phyloP scores from a whole-genome alignment of 1,140 invertebrate genomes.

The Teleopsis dalmanni region DNA sequence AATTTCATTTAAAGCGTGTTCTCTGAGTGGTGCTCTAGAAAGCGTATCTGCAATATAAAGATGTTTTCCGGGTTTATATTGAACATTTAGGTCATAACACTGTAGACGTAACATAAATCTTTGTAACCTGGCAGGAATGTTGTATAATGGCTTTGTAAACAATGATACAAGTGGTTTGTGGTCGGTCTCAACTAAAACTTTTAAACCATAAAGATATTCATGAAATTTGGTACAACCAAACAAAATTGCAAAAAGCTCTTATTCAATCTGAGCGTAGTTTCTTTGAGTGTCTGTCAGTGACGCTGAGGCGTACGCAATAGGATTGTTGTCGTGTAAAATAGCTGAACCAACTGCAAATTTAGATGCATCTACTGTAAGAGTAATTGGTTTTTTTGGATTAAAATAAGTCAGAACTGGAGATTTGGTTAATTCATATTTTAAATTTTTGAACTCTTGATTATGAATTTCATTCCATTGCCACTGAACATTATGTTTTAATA shows the following conservation, averaged over 20 bases:
- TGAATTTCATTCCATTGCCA: constrained; percentile 6
- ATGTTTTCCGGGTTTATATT: constrained; percentile 43
- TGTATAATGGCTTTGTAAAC: constrained; percentile 42
- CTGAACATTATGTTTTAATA: too few relatives aligned
- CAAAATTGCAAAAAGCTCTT: constrained; percentile 44
- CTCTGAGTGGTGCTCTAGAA: background rate
- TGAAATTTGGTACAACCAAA: constrained; percentile 41
- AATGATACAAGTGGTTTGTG: constrained; percentile 45
- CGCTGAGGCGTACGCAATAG: constrained; percentile 35
- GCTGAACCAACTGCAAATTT: too few relatives aligned
- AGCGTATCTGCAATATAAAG: constrained; percentile 44
- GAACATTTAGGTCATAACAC: constrained; percentile 39
- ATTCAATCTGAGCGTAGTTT: too few relatives aligned
- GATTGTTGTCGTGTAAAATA: constrained; percentile 32
- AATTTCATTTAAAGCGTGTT: constrained; percentile 16
- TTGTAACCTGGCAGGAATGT: constrained; percentile 36
- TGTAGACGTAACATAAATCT: constrained; percentile 36
- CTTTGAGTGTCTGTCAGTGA: constrained; percentile 27
- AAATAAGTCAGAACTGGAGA: constrained; percentile 32
- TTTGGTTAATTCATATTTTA: constrained; percentile 27
- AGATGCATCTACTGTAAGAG: constrained; percentile 35
- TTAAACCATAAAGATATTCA: constrained; percentile 29
- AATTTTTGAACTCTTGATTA: constrained; percentile 11
- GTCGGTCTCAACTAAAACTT: constrained; percentile 42
- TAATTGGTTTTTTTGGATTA: constrained; percentile 24